A percentile compares a stretch with the other conserved stretches of the same genome.
Evolutionary conservation across 2,888 invertebrate species (phyloP).

Genomic region (Amiota mariae): DNA sequence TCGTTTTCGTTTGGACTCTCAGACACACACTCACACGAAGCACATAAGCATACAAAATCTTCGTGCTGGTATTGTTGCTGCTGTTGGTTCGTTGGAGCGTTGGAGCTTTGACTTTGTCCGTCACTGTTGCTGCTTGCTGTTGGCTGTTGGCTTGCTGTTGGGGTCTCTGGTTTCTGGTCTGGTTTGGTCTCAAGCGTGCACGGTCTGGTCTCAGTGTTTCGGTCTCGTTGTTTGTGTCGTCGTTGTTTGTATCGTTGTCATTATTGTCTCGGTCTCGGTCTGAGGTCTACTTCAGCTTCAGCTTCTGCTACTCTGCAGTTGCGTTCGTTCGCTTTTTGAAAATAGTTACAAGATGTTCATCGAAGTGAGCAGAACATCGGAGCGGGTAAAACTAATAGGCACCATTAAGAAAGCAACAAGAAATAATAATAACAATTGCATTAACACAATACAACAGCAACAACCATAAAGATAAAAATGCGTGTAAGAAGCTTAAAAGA

Average conservation of each 20-base stretch:
- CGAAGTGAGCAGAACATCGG: slow-evolving; percentile 71
- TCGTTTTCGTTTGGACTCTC: slow-evolving; percentile 14
- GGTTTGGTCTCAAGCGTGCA: slow-evolving; percentile 40
- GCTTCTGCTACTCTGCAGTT: slow-evolving; percentile 61
- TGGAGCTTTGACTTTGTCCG: slow-evolving; percentile 5
- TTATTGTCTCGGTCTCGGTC: slow-evolving; percentile 27
- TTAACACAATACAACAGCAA: slow-evolving; percentile 28
- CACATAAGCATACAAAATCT: not conserved
- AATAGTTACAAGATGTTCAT: slow-evolving; percentile 73
- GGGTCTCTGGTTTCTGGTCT: slow-evolving; percentile 36
- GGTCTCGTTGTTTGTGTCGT: slow-evolving; percentile 42
- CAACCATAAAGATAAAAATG: slow-evolving; percentile 9
- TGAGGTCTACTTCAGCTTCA: slow-evolving; percentile 27
- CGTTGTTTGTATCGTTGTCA: slow-evolving; percentile 43
- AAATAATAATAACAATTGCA: slow-evolving; percentile 4
- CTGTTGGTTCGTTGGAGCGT: not conserved
- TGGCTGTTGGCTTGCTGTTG: slow-evolving; percentile 22
- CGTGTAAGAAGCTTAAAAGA: not conserved
- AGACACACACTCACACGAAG: not conserved
- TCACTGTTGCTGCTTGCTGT: slow-evolving; percentile 52
- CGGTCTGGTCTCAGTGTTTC: slow-evolving; percentile 36
- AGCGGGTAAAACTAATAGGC: slow-evolving; percentile 56
- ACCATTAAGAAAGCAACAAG: not conserved
- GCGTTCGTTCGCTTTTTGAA: slow-evolving; percentile 69
- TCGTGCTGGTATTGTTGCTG: slow-evolving; percentile 12